A percentile compares a stretch with the other conserved stretches of the same genome.
phyloP scores from a whole-genome alignment of 2,888 invertebrate species.

The Drosophila robusta region DNA sequence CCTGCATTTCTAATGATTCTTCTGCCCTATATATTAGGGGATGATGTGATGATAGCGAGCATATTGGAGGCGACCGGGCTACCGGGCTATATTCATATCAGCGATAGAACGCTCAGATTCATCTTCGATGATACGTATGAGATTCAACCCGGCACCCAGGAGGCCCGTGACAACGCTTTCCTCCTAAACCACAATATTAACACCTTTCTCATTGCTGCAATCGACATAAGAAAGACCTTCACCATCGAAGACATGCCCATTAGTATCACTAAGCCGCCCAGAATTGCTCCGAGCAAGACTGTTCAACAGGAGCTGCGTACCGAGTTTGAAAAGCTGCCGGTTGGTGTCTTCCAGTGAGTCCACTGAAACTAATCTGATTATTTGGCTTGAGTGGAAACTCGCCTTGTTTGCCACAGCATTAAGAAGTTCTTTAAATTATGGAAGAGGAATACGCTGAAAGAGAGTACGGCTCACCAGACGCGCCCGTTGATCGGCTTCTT shows the following conservation, averaged over 20 bases:
- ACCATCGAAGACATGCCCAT: too few relatives aligned
- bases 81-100: conserved; percentile 95
- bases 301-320: conserved; percentile 89
- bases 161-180: conserved; percentile 87
- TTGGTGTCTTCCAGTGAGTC: conserved; percentile 90
- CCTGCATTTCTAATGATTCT: too few relatives aligned
- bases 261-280: too few relatives aligned
- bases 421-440: not conserved
- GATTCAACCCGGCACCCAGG: conserved; percentile 86
- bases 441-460: not conserved
- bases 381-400: not conserved
- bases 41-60: conserved; percentile 96
- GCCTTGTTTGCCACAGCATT: not conserved
- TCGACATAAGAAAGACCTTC: not conserved
- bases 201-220: conserved; percentile 90
- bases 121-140: conserved; percentile 87
- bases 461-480: not conserved
- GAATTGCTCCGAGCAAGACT: not conserved
- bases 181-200: conserved; percentile 89
- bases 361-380: not conserved
- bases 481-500: conserved; percentile 80
- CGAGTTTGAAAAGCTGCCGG: conserved; percentile 92
- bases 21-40: conserved; percentile 61
- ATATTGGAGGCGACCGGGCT: conserved; percentile 96
- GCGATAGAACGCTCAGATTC: conserved; percentile 90